phyloP scores from a whole-genome alignment of 2,888 invertebrate species.

The Steromphala cineraria region DNA sequence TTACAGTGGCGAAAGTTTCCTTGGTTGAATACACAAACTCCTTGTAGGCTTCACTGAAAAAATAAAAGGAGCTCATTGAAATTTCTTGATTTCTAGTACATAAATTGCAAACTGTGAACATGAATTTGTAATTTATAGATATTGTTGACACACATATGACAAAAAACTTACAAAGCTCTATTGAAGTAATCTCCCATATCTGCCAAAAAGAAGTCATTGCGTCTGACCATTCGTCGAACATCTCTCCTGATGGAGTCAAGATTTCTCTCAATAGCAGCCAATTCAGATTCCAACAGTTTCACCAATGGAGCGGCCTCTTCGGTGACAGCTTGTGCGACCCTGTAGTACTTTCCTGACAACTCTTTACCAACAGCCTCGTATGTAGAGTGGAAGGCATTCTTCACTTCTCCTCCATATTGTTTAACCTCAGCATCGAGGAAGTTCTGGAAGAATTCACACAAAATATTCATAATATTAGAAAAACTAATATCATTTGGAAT shows the following conservation, averaged over 20 bases:
- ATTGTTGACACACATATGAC: too few species aligned
- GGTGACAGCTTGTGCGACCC: constrained; percentile 31
- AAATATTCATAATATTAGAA: neutral
- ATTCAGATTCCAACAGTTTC: constrained; percentile 39
- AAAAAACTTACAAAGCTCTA: constrained; percentile 20
- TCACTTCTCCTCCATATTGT: neutral
- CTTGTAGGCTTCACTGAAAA: neutral
- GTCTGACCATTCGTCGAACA: constrained; percentile 47
- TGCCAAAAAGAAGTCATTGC: constrained; percentile 54
- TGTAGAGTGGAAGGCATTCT: constrained; percentile 25
- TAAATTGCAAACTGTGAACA: constrained; percentile 8
- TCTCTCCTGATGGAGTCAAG: constrained; percentile 38
- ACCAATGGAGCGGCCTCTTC: constrained; percentile 49
- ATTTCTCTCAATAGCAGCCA: constrained; percentile 37
- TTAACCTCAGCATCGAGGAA: neutral
- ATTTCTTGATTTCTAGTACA: neutral
- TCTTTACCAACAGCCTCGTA: constrained; percentile 14
- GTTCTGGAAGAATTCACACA: neutral
- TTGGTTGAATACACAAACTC: neutral
- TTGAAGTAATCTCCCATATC: constrained; percentile 43
- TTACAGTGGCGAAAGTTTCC: neutral
- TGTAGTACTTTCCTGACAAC: constrained; percentile 32
- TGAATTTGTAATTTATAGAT: neutral
- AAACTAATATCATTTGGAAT: too few species aligned
- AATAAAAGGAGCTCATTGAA: neutral